These are phyloP conservation scores for Liodrosophila aerea DNA, from an alignment of 2,888 invertebrate genomes.

Conservation along the genomic window DNA sequence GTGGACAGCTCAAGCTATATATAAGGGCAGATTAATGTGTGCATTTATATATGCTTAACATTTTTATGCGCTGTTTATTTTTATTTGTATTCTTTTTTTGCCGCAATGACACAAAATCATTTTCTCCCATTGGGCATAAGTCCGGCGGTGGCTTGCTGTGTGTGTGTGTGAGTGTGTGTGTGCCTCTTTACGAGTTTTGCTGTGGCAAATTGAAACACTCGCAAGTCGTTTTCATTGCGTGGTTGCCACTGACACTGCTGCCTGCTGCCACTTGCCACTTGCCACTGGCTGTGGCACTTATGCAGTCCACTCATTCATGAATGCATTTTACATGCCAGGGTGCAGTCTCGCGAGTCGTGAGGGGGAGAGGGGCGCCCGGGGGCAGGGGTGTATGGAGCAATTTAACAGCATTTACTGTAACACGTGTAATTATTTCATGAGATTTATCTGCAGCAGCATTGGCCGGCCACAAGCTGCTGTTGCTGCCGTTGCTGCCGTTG, in stretches of 20 bases:
- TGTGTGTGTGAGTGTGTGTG: no score
- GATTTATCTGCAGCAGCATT: constrained; percentile 80
- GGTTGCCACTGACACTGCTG: constrained; percentile 18
- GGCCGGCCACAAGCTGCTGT: constrained; percentile 69
- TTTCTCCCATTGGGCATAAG: constrained; percentile 76
- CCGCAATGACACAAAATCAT: constrained; percentile 75
- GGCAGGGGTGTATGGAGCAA: constrained; percentile 39
- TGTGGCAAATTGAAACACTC: constrained; percentile 72
- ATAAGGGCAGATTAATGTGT: constrained; percentile 14
- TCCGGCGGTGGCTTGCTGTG: constrained; percentile 43
- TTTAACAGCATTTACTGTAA: constrained; percentile 81
- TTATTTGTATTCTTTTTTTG: constrained; percentile 53
- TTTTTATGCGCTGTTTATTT: constrained; percentile 12
- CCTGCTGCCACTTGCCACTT: constrained; percentile 1
- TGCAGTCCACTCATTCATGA: constrained; percentile 73
- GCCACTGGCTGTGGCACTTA: constrained; percentile 54
- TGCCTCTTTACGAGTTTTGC: not conserved
- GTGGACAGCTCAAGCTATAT: constrained; percentile 42
- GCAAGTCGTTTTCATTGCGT: constrained; percentile 47
- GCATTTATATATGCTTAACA: constrained; percentile 15
- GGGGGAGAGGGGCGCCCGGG: not conserved
- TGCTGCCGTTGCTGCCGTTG: constrained; percentile 22
- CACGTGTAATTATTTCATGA: constrained; percentile 82
- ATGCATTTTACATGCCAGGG: constrained; percentile 70
- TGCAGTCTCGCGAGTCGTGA: constrained; percentile 5